Base-by-base conservation (phyloP, 2,797 vertebrate species). In the Myotis planiceps region DNA sequence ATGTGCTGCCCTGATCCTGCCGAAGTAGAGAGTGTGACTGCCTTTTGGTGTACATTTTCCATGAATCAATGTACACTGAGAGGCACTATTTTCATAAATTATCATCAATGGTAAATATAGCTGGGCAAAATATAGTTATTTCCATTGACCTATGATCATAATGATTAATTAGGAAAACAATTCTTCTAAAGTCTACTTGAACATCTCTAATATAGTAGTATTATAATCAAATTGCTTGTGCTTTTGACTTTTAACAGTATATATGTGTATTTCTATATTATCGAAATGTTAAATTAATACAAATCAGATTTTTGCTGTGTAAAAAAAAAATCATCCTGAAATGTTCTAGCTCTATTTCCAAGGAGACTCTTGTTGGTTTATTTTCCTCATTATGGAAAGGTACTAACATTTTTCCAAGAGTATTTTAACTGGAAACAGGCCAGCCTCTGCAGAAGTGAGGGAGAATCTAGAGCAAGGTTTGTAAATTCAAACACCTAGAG, bases 261-360 rank as follows among this genome's bases (percentile, higher is more conserved):
- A 23, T 78, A 16, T 16, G 16, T 27, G 32, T 15, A 65, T 47
- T 47, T 47, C 63, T 13, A 32, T 72, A 66, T 25, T 60, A 79
- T 68, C 42, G 80, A 95, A 88, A 80, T 76, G 76, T 32, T 90
- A 87, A 92, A 58, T 84, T 15, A 68, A 53, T 76, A n/a, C n/a
- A 96, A 90, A 60, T 69, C 29, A 88, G 2, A 71, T 72, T 76
- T 92, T 37, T 94, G 14, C 15, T 91, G 5, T 88, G 4, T 74
- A 8, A 78, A 76, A 78, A 80, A 55, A 37, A 53, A 18, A 51
- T 13, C 4, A 82, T 32, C n/a, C 27, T 81, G 49, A 39, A 53
- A 58, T 74, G 9, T 65, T 58, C 66, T 51, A 3, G 23, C n/a
- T 92, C 16, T 34, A 7, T 58, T 8, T 93, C 10, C 5, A 55